Conservation (phyloP, 2,797 vertebrate genomes). For the Premnoplex brunnescens region DNA sequence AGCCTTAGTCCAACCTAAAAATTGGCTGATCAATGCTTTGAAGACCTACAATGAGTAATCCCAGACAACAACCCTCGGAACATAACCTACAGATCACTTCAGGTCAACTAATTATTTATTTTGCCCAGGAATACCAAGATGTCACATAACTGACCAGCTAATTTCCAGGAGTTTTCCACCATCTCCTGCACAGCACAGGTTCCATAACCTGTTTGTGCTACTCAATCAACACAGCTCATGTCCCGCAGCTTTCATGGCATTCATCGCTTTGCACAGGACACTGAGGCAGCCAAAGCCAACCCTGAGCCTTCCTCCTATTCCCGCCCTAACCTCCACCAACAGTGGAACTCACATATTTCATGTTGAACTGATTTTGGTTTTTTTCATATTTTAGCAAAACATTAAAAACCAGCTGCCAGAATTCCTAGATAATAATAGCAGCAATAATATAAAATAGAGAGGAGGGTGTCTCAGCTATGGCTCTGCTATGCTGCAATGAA, state of each 20-base stretch:
- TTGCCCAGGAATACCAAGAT: neutral
- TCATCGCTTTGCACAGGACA: fast-evolving
- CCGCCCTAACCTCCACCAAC: neutral
- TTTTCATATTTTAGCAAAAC: neutral
- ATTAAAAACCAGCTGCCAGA: neutral
- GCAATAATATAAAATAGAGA: neutral
- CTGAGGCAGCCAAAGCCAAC: neutral
- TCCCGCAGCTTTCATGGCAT: neutral
- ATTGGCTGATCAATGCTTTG: neutral
- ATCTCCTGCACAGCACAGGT: neutral
- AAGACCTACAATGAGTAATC: neutral
- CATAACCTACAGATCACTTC: neutral
- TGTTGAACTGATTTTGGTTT: neutral
- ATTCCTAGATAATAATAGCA: neutral
- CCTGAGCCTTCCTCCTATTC: neutral
- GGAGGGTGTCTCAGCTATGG: neutral
- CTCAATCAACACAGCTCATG: neutral
- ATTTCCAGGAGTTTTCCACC: neutral
- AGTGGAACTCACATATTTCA: neutral
- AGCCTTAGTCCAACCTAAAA: neutral
- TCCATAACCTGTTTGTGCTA: neutral
- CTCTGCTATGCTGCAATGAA: neutral
- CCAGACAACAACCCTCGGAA: neutral
- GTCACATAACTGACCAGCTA: neutral
- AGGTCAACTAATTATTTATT: neutral